Base-by-base conservation (phyloP, 2,797 vertebrate species). In the Catostomus latipinnis region DNA sequence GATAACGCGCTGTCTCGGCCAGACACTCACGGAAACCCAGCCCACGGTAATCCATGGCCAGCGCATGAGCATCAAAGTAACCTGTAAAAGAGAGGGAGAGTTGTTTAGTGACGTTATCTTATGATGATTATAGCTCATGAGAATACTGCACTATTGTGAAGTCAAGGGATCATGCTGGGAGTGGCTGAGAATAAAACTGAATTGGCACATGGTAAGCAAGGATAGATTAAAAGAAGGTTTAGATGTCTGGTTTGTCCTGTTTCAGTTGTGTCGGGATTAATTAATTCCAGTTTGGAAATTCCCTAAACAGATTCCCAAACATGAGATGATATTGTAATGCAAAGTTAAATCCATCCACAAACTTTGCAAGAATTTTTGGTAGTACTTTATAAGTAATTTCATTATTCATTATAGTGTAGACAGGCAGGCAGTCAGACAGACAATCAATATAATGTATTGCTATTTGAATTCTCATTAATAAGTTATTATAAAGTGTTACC, bases 11-110 rank as follows among this genome's bases (percentile, higher is more conserved):
- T 0, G 98, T 96, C 90, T 99, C 98, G 0, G 97, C 97, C 90
- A 99, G 92, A 78, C 98, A 99, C 89, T 99, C 98, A 81, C 98
- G 94, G 91, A 99, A 99, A 48, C 98, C 98, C 71, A 99, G 86
- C 82, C 97, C 97, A 54, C 97, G 94, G 88, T 99, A 99, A 91
- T 99, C 98, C 97, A 99, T 98, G 9, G 98, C 97, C 85, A 99
- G 93, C 18, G 97, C 96, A 0, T 98, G 97, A n/a, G 96, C 96
- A 54, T 99, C 97, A 85, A 98, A 98, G 91, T 97, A 99, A 87
- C 97, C 98, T 94, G 85, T 52, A 91, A 83, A 57, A 50, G 46
- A 45, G 45, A 48, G 6, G 16, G 18, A 61, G 7, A 10, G 18
- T 16, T 43, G 63, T 16, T 83, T 8, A 58, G 46, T 54, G 22